phyloP scores from a whole-genome alignment of 2,888 invertebrate species.

The Drosophila meridiana region DNA sequence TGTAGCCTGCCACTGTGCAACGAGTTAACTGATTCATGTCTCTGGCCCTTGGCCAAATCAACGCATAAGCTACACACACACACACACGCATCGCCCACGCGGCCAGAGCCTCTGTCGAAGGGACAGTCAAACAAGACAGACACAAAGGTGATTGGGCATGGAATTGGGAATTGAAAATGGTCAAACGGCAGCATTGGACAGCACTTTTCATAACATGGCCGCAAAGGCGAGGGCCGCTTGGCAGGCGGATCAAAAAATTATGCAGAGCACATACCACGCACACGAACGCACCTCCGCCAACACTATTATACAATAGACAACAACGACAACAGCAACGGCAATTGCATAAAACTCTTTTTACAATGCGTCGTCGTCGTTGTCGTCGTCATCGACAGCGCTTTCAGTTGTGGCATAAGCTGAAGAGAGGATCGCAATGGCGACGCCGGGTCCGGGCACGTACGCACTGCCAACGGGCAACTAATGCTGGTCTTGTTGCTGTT shows the following conservation, averaged over 20 bases:
- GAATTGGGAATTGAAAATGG: conserved; percentile 64
- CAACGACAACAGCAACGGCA: conserved; percentile 30
- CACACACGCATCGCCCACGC: conserved; percentile 54
- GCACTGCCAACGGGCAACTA: conserved; percentile 57
- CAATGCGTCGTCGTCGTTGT: conserved; percentile 57
- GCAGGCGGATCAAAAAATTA: conserved; percentile 73
- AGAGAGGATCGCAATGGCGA: conserved; percentile 65
- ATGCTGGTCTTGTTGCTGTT: conserved; percentile 49
- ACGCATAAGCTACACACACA: conserved; percentile 63
- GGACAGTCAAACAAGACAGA: conserved; percentile 17
- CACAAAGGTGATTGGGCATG: conserved; percentile 50
- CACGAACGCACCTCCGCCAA: conserved; percentile 39
- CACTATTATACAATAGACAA: conserved; percentile 74
- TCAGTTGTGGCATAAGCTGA: conserved; percentile 43
- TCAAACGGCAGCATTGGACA: conserved; percentile 47
- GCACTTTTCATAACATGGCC: conserved; percentile 51
- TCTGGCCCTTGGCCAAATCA: conserved; percentile 75
- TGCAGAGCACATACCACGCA: conserved; percentile 78
- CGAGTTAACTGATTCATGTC: conserved; percentile 46
- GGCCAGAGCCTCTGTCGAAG: conserved; percentile 1
- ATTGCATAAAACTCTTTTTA: conserved; percentile 76
- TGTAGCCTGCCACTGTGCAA: conserved; percentile 27
- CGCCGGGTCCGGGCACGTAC: conserved; percentile 76
- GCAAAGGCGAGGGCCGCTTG: conserved; percentile 37
- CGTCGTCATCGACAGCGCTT: conserved; percentile 44